phyloP scores from a whole-genome alignment of 2,797 vertebrate species.

The Lates japonicus region DNA sequence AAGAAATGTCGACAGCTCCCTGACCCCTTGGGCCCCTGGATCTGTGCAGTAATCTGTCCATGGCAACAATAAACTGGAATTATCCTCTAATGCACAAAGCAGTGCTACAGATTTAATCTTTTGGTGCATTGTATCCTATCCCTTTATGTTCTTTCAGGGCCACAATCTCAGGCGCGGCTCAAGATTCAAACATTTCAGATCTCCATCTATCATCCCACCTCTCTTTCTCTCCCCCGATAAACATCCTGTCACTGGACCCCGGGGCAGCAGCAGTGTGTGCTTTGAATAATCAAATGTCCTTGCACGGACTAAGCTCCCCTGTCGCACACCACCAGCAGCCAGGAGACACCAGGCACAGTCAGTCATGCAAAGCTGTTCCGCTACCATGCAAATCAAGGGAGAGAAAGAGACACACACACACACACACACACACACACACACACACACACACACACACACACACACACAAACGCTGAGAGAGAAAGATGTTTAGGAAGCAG shows the following conservation, averaged over 20 bases:
- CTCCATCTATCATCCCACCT: conserved; percentile 14
- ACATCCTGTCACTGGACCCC: conserved; percentile 28
- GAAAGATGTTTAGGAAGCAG: conserved; percentile 14
- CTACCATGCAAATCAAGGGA: conserved; percentile 81
- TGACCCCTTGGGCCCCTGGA: background rate
- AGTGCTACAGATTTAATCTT: background rate
- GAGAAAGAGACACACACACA: background rate
- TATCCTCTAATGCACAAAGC: background rate
- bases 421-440: background rate
- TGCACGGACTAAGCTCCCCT: conserved; percentile 10
- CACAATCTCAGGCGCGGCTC: conserved; percentile 16
- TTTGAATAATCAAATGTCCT: conserved; percentile 85
- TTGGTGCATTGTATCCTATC: background rate
- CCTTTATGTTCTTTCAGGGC: background rate
- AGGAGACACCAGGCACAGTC: conserved; percentile 71
- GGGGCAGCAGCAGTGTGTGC: conserved; percentile 28
- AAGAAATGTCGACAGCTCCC: background rate
- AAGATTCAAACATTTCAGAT: conserved; percentile 8
- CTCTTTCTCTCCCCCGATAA: conserved; percentile 14
- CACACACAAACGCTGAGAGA: background rate
- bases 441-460: background rate
- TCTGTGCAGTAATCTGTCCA: background rate
- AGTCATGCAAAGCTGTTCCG: conserved; percentile 80
- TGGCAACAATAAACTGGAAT: background rate
- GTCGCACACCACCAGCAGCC: conserved; percentile 40